phyloP scores from a whole-genome alignment of 2,888 invertebrate species.

The Meiosimyza decipiens region DNA sequence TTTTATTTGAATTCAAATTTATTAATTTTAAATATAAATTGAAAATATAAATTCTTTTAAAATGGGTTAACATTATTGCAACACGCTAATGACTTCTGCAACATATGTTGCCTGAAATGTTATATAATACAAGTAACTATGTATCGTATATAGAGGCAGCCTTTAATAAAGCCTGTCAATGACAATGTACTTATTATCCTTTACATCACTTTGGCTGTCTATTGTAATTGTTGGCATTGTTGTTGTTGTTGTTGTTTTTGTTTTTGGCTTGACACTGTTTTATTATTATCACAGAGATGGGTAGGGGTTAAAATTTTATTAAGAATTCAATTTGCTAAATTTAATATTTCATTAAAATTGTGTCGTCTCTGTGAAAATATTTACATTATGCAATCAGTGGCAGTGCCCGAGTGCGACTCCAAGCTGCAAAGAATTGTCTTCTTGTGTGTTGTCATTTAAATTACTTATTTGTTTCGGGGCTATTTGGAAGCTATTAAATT shows the following conservation, averaged over 20 bases:
- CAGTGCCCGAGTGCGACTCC: neutral
- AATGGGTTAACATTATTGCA: neutral
- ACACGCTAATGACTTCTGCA: neutral
- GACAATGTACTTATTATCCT: constrained; percentile 17
- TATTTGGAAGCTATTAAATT: constrained; percentile 27
- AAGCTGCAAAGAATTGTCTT: neutral
- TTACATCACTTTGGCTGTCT: neutral
- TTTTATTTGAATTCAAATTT: no score
- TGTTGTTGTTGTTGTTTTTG: constrained; percentile 3
- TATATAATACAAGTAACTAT: neutral
- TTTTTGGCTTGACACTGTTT: neutral
- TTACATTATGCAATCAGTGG: constrained; percentile 5
- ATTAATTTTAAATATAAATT: no score
- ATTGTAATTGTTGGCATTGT: neutral
- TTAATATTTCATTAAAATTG: neutral
- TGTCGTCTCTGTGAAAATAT: constrained; percentile 3
- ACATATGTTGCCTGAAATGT: constrained; percentile 6
- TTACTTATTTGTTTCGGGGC: constrained; percentile 6
- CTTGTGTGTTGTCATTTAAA: neutral
- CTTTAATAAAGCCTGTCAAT: neutral
- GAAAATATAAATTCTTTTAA: no score
- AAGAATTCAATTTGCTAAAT: constrained; percentile 27
- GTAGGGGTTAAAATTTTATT: constrained; percentile 16
- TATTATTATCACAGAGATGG: neutral
- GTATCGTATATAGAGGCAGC: no score